A percentile compares a stretch with the other conserved stretches of the same genome.
phyloP scores from a whole-genome alignment of 2,797 vertebrate genomes.

The Tadarida brasiliensis region DNA sequence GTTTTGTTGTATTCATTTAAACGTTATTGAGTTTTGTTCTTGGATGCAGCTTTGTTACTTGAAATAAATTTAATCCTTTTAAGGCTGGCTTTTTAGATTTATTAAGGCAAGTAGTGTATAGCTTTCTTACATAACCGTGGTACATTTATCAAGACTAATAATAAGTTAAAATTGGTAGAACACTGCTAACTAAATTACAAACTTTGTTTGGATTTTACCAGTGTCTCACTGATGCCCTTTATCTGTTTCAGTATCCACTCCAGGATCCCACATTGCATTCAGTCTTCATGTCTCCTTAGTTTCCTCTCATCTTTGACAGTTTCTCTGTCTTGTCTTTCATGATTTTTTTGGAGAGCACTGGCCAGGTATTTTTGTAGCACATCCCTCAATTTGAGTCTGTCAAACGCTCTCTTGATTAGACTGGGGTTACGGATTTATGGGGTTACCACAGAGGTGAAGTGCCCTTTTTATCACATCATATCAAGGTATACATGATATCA shows the following conservation, averaged over 20 bases:
- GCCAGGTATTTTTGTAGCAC: background rate
- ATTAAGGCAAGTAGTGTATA: background rate
- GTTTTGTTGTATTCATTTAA: background rate
- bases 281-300: background rate
- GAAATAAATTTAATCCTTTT: background rate
- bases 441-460: background rate
- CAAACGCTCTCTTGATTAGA: background rate
- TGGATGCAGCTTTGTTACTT: background rate
- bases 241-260: background rate
- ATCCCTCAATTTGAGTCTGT: background rate
- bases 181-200: background rate
- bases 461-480: background rate
- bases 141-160: background rate
- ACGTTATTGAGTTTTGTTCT: constrained; percentile 13
- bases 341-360: background rate
- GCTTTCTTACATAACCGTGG: background rate
- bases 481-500: no score
- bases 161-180: background rate
- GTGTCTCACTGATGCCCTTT: background rate
- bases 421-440: background rate
- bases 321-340: background rate
- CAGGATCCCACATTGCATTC: background rate
- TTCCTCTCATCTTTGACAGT: background rate
- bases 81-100: constrained; percentile 7
- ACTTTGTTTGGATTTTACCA: background rate